phyloP scores from a whole-genome alignment of 2,797 vertebrate genomes.

The Salmo trutta region DNA sequence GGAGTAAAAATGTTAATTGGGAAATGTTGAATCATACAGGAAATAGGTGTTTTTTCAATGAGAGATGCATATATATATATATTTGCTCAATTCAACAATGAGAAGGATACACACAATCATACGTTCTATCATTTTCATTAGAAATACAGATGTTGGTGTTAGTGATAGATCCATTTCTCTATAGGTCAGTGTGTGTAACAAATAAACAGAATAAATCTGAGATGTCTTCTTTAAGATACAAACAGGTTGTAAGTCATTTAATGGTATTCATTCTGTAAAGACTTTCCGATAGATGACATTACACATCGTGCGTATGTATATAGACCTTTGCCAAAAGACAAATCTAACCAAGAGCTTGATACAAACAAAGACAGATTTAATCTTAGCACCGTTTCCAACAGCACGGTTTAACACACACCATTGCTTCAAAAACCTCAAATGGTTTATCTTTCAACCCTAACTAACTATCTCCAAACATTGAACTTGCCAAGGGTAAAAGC shows the following conservation, averaged over 20 bases:
- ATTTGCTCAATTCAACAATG: constrained; percentile 34
- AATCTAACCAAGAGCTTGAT: constrained; percentile 43
- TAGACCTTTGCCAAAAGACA: constrained; percentile 44
- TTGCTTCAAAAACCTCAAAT: constrained; percentile 49
- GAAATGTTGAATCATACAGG: constrained; percentile 48
- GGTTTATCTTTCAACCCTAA: constrained; percentile 53
- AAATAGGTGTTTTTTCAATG: constrained; percentile 36
- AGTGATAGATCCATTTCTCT: too few relatives aligned
- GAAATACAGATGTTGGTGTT: background rate
- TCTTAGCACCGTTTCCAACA: constrained; percentile 58
- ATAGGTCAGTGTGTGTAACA: background rate
- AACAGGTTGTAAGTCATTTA: background rate
- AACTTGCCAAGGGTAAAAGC: constrained; percentile 40
- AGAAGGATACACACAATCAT: constrained; percentile 22
- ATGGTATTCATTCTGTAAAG: constrained; percentile 45
- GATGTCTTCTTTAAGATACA: background rate
- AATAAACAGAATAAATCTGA: background rate
- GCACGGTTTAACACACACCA: constrained; percentile 62
- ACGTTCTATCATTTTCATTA: background rate
- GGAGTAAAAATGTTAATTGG: constrained; percentile 45
- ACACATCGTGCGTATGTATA: background rate
- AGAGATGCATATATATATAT: constrained; percentile 25
- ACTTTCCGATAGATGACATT: background rate
- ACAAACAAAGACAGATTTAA: constrained; percentile 66
- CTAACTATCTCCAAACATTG: constrained; percentile 31